A percentile compares a stretch with the other conserved stretches of the same genome.
Evolutionary conservation across 2,888 invertebrate genomes (phyloP).

Genomic region (Anagyrus pseudococci): DNA sequence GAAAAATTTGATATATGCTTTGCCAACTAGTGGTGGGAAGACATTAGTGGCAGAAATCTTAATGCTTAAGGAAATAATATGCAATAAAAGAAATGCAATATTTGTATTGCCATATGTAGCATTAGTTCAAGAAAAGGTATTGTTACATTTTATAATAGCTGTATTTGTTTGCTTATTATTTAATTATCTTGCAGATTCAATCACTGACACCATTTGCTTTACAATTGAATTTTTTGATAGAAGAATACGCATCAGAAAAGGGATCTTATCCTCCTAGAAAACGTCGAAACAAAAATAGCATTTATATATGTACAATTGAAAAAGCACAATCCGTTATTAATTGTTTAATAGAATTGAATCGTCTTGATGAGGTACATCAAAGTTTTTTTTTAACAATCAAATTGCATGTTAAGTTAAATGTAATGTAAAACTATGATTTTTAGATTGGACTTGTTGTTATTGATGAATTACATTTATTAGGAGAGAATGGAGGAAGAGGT

Average conservation of each 20-base stretch:
- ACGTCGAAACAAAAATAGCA: conserved; percentile 76
- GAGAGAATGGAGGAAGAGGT: conserved; percentile 83
- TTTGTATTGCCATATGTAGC: conserved; percentile 95
- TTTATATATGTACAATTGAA: conserved; percentile 94
- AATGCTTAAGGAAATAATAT: conserved; percentile 85
- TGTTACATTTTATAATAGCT: not conserved
- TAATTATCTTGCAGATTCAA: conserved; percentile 69
- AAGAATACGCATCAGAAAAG: conserved; percentile 94
- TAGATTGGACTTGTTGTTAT: conserved; percentile 67
- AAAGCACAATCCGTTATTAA: conserved; percentile 87
- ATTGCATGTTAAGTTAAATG: conserved; percentile 9
- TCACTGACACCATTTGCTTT: conserved; percentile 86
- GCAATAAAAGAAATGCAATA: conserved; percentile 81
- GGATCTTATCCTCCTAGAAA: conserved; percentile 84
- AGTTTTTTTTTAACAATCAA: no score
- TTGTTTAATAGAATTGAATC: conserved; percentile 79
- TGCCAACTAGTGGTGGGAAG: conserved; percentile 97
- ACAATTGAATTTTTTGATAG: conserved; percentile 85
- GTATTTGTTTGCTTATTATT: not conserved
- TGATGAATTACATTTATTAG: conserved; percentile 93
- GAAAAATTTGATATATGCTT: conserved; percentile 86
- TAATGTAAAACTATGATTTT: conserved; percentile 14
- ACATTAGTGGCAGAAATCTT: conserved; percentile 96
- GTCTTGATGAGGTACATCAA: conserved; percentile 65
- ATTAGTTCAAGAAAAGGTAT: conserved; percentile 92